Evolutionary conservation across 2,797 vertebrate species (phyloP).

Genomic region (Acrossocheilus fasciatus): DNA sequence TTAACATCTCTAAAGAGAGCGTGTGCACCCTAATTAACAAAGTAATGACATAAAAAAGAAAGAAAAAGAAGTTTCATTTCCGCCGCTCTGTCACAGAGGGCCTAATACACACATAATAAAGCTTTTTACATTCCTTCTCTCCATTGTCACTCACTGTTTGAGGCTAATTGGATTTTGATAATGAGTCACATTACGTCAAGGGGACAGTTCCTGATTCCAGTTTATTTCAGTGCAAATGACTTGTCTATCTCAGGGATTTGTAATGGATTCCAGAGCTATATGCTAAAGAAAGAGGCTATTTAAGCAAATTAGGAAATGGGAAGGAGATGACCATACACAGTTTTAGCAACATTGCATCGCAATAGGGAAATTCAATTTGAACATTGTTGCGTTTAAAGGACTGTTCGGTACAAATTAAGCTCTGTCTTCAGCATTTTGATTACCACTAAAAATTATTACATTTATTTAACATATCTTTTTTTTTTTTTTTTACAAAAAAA

Average conservation of each 20-base stretch:
- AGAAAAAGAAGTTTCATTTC: slow-evolving; percentile 67
- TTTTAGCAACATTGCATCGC: background rate
- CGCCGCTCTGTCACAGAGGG: slow-evolving; percentile 63
- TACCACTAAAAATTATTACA: background rate
- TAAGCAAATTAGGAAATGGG: slow-evolving; percentile 31
- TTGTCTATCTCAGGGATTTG: slow-evolving; percentile 51
- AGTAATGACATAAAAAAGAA: slow-evolving; percentile 61
- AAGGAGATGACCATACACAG: slow-evolving; percentile 17
- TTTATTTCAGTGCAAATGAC: slow-evolving; percentile 50
- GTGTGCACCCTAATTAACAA: slow-evolving; percentile 68
- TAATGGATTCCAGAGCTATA: slow-evolving; percentile 40
- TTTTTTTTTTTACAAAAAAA: background rate
- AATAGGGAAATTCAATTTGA: background rate
- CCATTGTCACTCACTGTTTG: slow-evolving; percentile 65
- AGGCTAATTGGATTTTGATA: slow-evolving; percentile 74
- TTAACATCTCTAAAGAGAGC: slow-evolving; percentile 67
- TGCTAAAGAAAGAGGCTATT: slow-evolving; percentile 33
- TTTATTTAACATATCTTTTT: background rate
- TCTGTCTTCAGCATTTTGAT: background rate
- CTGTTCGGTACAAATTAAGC: background rate
- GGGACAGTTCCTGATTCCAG: slow-evolving; percentile 59
- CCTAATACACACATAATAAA: slow-evolving; percentile 67
- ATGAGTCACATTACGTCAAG: slow-evolving; percentile 60
- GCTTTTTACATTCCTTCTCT: slow-evolving; percentile 59
- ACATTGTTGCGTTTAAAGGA: background rate